Base-by-base conservation (phyloP, 2,888 invertebrate genomes). In the Ichneumoninae sp. region DNA sequence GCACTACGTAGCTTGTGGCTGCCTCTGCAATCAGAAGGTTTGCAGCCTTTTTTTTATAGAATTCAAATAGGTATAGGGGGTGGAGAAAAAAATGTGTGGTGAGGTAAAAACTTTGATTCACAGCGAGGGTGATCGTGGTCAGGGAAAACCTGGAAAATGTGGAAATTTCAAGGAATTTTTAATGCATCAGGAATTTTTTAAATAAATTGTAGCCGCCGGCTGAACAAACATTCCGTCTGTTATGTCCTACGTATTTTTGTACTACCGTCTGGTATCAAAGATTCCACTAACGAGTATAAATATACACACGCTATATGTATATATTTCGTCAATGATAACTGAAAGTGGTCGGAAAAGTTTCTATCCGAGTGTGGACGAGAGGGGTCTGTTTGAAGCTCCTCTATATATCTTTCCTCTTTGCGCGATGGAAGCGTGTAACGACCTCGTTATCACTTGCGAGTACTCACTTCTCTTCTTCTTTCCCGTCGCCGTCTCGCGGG, bases 361-460 rank as follows among this genome's bases (percentile, higher is more conserved):
- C 26, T 26, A 57, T 62, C 62, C 30, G 36, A n/a, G 22, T 22
- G 13, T 40, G 71, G 16, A 60, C 6, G 36, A 72, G 47, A 72
- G 57, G 33, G 22, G 33, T n/a, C 26, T 22, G 57, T 57, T 26
- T 57, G 57, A 57, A 57, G 47, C 68, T 75, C 62, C 26, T 36
- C 13, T 54, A 70, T 78, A 50, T 77, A 52, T 47, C 52, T 79
- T 70, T 44, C 40, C 68, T 74, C 50, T 10, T 47, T 77, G 36
- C 66, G 72, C 62, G 26, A 22, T 44, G 80, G 71, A 85, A 80
- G 78, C 84, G 71, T 83, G 79, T 84, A 87, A 87, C 83, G 86
- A 86, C 83, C 83, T 86, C 84, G 83, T 87, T 87, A 87, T 86
- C 84, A 83, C 81, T 40, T 75, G 70, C 50, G 47, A 10, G 54